Base-by-base conservation (phyloP, 2,113 vertebrate genomes). In the Cynopterus brachyotis region DNA sequence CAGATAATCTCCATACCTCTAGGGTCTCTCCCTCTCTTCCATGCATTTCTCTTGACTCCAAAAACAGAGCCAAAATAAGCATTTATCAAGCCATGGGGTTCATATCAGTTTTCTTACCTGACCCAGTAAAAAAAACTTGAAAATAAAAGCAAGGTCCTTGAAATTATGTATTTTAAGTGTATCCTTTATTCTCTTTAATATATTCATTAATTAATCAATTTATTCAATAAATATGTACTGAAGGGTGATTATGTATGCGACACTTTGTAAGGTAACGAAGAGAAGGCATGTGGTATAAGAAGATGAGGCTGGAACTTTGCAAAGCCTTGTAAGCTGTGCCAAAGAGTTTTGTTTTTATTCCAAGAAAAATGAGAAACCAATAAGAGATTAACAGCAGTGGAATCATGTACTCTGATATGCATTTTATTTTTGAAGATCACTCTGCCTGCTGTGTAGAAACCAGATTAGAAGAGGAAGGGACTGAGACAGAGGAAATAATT, bases 301-400 rank as follows among this genome's bases (percentile, higher is more conserved):
- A 84, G 50, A 59, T 53, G 59, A 83, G 32, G 40, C 1, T 45
- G 60, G n/a, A 76, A 37, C 20, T 88, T 83, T 66, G 62, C 55
- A 26, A 66, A 28, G 62, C 47, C 32, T 35, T 47, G 24, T 24
- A 67, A 22, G 9, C 50, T 83, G 32, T 82, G 62, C 37, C 32
- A 57, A 60, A n/a, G 30, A 62, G 62, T 69, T 92, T 76, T 69
- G 35, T 62, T 95, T 96, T 91, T 47, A 91, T 57, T 88, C 55
- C n/a, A 57, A 30, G 42, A 78, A 72, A 75, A 60, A 66, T 50
- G 70, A 24, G n/a, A 66, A 91, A 28, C 3, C n/a, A 47, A 5
- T 60, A 35, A 90, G 72, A 83, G 37, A 57, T 59, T 50, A 81
- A 57, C 66, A 66, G 37, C 30, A 6, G 13, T n/a, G 28, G 15